phyloP scores from a whole-genome alignment of 2,797 vertebrate species.

The Enteromius mattozi region DNA sequence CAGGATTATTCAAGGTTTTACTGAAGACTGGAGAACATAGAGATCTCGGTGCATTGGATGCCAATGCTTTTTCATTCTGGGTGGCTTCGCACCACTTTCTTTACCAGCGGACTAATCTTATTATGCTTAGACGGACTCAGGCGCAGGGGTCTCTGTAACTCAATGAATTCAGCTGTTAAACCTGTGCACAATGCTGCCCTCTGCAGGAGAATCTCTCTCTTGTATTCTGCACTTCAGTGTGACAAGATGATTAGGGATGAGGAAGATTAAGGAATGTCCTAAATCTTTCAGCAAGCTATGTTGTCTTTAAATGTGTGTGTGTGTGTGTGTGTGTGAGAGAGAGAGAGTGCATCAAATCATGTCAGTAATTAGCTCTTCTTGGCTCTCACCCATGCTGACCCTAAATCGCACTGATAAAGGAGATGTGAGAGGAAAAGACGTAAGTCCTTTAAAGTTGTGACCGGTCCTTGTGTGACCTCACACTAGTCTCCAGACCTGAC shows the following conservation, averaged over 20 bases:
- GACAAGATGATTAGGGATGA: constrained; percentile 59
- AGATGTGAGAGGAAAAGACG: constrained; percentile 59
- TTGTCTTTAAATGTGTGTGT: constrained; percentile 13
- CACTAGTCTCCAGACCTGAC: constrained; percentile 21
- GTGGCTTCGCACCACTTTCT: constrained; percentile 17
- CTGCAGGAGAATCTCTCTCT: constrained; percentile 66
- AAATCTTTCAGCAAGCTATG: constrained; percentile 58
- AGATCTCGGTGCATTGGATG: constrained; percentile 44
- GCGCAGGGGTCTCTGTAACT: neutral
- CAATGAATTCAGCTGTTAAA: neutral
- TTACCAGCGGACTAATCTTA: neutral
- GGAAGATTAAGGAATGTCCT: constrained; percentile 52
- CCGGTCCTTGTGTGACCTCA: constrained; percentile 18
- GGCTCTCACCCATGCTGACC: constrained; percentile 71
- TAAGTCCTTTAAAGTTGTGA: constrained; percentile 27
- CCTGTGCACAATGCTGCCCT: constrained; percentile 69
- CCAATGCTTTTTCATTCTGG: constrained; percentile 22
- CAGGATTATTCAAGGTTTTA: constrained; percentile 24
- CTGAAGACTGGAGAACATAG: constrained; percentile 35
- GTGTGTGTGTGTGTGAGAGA: constrained; percentile 7
- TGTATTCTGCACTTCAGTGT: constrained; percentile 29
- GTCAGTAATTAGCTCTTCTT: constrained; percentile 74
- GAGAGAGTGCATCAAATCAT: constrained; percentile 48
- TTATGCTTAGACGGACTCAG: neutral
- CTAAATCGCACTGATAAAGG: constrained; percentile 68